Conservation (phyloP, 2,113 vertebrate species). For the Atherinomorus stipes region DNA sequence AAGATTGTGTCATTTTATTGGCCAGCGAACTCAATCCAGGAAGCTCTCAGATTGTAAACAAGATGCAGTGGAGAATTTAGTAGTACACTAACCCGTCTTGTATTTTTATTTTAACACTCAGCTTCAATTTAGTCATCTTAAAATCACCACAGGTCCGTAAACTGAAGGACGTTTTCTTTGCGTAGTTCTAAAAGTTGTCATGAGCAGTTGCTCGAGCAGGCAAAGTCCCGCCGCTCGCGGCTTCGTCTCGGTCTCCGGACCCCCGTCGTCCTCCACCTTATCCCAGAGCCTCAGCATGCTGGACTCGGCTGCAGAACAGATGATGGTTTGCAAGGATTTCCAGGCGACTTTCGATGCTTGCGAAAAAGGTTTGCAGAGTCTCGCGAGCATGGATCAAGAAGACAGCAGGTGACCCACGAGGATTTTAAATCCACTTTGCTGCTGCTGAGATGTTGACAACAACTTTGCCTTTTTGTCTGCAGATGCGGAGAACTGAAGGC, state of each 20-base stretch:
- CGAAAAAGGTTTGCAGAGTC: slow-evolving; percentile 82
- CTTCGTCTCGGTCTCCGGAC: slow-evolving; percentile 55
- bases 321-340: slow-evolving; percentile 90
- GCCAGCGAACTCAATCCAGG: slow-evolving; percentile 25
- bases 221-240: slow-evolving; percentile 4
- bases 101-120: neutral
- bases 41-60: slow-evolving; percentile 53
- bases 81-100: neutral
- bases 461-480: slow-evolving; percentile 3
- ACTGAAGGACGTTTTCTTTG: neutral
- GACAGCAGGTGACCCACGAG: slow-evolving; percentile 72
- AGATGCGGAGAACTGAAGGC: slow-evolving; percentile 88
- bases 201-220: slow-evolving; percentile 46
- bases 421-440: neutral
- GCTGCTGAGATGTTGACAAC: neutral
- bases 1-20: slow-evolving; percentile 45
- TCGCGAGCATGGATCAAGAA: slow-evolving; percentile 36
- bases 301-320: slow-evolving; percentile 87
- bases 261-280: slow-evolving; percentile 5
- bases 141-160: neutral
- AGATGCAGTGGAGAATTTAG: neutral
- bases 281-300: slow-evolving; percentile 72
- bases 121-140: neutral
- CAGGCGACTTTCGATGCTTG: slow-evolving; percentile 83
- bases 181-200: slow-evolving; percentile 9